These are phyloP conservation scores for Agonopterix alstromeriana DNA, from an alignment of 2,888 invertebrate species.

Conservation along the genomic window DNA sequence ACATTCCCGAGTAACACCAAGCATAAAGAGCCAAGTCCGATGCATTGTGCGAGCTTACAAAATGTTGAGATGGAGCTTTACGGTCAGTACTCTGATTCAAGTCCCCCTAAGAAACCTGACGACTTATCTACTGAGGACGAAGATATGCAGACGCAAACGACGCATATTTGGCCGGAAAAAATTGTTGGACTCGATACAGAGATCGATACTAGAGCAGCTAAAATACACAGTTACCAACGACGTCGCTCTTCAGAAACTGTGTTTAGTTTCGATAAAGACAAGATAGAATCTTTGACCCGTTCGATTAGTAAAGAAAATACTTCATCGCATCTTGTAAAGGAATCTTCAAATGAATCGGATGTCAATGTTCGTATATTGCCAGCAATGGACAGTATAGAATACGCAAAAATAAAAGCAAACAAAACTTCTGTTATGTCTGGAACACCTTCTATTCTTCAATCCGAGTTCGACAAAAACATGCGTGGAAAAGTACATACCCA, in stretches of 20 bases:
- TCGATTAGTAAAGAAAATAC: slow-evolving; percentile 60
- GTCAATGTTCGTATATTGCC: slow-evolving; percentile 66
- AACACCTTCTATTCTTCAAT: slow-evolving; percentile 74
- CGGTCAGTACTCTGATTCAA: slow-evolving; percentile 48
- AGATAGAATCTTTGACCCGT: slow-evolving; percentile 83
- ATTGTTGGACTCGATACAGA: slow-evolving; percentile 72
- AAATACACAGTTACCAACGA: slow-evolving; percentile 72
- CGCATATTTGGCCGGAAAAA: slow-evolving; percentile 76
- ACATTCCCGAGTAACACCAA: slow-evolving; percentile 78
- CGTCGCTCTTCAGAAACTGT: slow-evolving; percentile 84
- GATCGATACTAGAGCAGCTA: slow-evolving; percentile 60
- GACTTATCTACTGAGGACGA: slow-evolving; percentile 73
- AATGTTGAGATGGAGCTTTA: slow-evolving; percentile 83
- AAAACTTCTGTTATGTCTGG: slow-evolving; percentile 54
- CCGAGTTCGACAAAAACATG: slow-evolving; percentile 78
- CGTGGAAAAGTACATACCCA: slow-evolving; percentile 59
- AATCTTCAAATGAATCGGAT: slow-evolving; percentile 72
- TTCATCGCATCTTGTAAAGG: slow-evolving; percentile 57
- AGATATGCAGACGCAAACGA: slow-evolving; percentile 63
- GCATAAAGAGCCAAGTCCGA: slow-evolving; percentile 72
- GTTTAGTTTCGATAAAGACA: slow-evolving; percentile 86
- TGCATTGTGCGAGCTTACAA: slow-evolving; percentile 82
- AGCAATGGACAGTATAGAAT: slow-evolving; percentile 74
- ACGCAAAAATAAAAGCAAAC: slow-evolving; percentile 74
- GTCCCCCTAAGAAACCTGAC: slow-evolving; percentile 55